Evolutionary conservation across 2,113 vertebrate genomes (phyloP), one percentile per base, ranked within the genome.

Genomic region (Rhadina sibilatrix): DNA sequence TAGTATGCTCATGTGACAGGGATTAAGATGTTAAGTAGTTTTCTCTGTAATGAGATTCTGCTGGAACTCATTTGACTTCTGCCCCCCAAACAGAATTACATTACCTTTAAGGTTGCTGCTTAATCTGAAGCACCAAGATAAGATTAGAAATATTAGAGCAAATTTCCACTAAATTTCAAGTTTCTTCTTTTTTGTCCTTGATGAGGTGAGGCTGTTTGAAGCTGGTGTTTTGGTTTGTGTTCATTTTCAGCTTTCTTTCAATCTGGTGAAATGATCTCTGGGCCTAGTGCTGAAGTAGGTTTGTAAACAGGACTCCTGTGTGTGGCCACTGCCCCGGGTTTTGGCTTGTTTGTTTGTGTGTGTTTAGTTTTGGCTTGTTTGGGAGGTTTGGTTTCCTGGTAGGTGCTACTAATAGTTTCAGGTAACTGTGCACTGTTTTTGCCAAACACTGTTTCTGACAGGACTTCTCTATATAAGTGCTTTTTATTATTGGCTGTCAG

Each of bases 261-360:
- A 4, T 42, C 7, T 12, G 44, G 10, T 25, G 5, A 31, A 28
- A 49, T 3, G 15, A 4, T 40, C n/a, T 61, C 17, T 3, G 2
- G 4, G 9, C 12, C 12, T 50, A 1, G 10, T 4, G 3, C 6
- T n/a, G 37, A 33, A 35, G 35, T 11, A 21, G 10, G 31, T 20
- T 5, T 60, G 23, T 38, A 20, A 59, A 52, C 21, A 44, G 17
- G 15, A 44, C 17, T n/a, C 50, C 15, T 66, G 33, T 31, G 35
- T 8, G 1, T 64, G 35, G 30, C 33, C 46, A 15, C 15, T 19
- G 60, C 28, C 23, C 30, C 19, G 54, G 20, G 0, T 0, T 40
- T 75, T 42, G 37, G 16, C 3, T 4, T 13, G 19, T 50, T 47
- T 20, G 15, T 44, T 3, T 27, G 12, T 14, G 19, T n/a, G 42